phyloP scores from a whole-genome alignment of 2,888 invertebrate species.

The Idaea biselata region DNA sequence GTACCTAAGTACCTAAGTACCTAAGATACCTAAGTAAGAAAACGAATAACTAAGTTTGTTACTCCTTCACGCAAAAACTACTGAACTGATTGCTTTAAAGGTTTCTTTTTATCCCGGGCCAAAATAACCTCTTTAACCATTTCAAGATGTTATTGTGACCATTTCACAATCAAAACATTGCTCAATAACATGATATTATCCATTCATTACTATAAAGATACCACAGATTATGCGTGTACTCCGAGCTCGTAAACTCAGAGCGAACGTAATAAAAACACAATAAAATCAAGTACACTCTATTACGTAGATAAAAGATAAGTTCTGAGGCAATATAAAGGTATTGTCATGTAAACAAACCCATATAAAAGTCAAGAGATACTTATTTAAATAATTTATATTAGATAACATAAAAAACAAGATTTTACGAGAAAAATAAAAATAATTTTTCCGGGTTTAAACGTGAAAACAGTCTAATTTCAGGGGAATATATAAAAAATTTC shows the following conservation, averaged over 20 bases:
- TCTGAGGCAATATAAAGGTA: not conserved
- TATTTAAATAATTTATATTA: not conserved
- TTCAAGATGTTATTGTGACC: too few species aligned
- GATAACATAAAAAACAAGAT: not conserved
- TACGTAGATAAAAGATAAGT: not conserved
- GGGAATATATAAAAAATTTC: not conserved
- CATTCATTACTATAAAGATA: not conserved
- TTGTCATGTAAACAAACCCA: not conserved
- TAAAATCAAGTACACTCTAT: constrained; percentile 12
- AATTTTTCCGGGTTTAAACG: not conserved
- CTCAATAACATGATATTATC: not conserved
- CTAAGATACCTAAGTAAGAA: too few species aligned
- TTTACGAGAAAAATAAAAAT: not conserved
- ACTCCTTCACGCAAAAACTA: too few species aligned
- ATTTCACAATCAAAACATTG: not conserved
- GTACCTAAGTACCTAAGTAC: too few species aligned
- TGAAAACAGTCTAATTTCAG: not conserved
- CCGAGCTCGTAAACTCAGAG: not conserved
- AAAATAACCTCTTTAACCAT: not conserved
- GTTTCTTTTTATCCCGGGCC: too few species aligned
- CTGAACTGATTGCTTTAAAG: too few species aligned
- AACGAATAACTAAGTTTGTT: too few species aligned
- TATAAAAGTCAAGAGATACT: not conserved
- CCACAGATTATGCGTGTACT: not conserved
- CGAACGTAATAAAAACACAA: constrained; percentile 14